These are phyloP conservation scores for Xiphophorus maculatus DNA, from an alignment of 2,113 vertebrate species.

Conservation along the genomic window DNA sequence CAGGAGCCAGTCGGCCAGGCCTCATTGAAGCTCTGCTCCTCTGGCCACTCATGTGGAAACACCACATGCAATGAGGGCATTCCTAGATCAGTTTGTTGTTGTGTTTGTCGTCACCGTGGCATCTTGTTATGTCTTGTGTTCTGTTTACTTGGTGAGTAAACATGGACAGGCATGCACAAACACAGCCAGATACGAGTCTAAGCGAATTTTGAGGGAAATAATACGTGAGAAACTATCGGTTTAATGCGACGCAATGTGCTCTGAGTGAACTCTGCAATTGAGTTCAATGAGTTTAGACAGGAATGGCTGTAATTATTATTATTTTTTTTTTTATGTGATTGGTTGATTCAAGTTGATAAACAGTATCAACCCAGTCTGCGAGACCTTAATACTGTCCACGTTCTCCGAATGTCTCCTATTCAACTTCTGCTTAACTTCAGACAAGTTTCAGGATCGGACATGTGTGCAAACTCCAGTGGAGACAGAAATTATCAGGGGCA, in stretches of 20 bases:
- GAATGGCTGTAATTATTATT: neutral
- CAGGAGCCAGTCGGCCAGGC: constrained; percentile 41
- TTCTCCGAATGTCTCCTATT: constrained; percentile 11
- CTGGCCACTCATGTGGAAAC: constrained; percentile 44
- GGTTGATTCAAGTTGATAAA: neutral
- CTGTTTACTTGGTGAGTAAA: constrained; percentile 23
- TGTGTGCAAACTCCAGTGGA: constrained; percentile 51
- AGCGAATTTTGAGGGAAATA: constrained; percentile 3
- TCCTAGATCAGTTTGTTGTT: constrained; percentile 30
- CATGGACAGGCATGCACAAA: constrained; percentile 13
- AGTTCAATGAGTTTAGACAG: neutral
- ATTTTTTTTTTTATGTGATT: neutral
- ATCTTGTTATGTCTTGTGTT: constrained; percentile 69
- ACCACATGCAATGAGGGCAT: constrained; percentile 54
- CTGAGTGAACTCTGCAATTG: too few species aligned
- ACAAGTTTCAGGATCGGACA: constrained; percentile 34
- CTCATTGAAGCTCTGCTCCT: constrained; percentile 53
- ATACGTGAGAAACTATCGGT: neutral
- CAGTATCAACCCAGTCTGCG: neutral
- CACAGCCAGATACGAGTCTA: neutral
- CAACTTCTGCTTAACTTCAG: constrained; percentile 31
- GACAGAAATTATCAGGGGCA: constrained; percentile 78
- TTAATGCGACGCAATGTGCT: neutral
- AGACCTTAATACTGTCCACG: neutral
- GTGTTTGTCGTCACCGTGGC: constrained; percentile 37